Evolutionary conservation across 2,113 vertebrate genomes (phyloP), one percentile per base, ranked within the genome.

Genomic region (Microcebus murinus): DNA sequence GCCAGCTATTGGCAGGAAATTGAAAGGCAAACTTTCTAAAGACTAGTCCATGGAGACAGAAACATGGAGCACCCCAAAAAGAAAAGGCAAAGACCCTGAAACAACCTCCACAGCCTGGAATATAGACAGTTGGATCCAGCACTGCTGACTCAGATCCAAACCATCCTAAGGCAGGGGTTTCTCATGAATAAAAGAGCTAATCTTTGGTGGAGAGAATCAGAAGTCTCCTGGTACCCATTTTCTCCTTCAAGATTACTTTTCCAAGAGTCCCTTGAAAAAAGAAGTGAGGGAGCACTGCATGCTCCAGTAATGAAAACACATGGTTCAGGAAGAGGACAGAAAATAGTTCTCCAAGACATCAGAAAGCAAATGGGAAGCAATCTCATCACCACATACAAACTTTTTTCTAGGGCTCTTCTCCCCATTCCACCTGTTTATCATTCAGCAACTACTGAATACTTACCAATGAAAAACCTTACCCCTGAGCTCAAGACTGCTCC

Each of bases 161-260:
- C 34, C 9, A 48, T 45, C 39, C 71, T 31, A 42, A 90, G 6
- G 23, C 31, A 80, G 11, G 18, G 63, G 23, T 18, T 29, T 5
- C 23, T 50, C 39, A 96, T 81, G 14, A 95, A 95, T 2, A 76
- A 65, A 10, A 91, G 81, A 77, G 34, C 92, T 31, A 87, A 89
- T 39, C 50, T 7, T 31, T 76, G 42, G n/a, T 61, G 23, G 29
- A 90, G 36, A 84, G 14, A 84, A 52, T 42, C 34, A 50, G 6
- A 34, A 67, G 89, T 61, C 31, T 79, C 67, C 42, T 31, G 8
- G 18, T 65, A 57, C 48, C 34, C 27, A 20, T 31, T 67, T 61
- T 29, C 13, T 76, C 57, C 65, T 57, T 55, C 84, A 59, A 76
- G 68, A 71, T 31, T 57, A 48, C 15, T n/a, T 82, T 87, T 39